A percentile compares a stretch with the other conserved stretches of the same genome.
Conservation (phyloP, 2,113 vertebrate species). For the Tetraodon nigroviridis region DNA sequence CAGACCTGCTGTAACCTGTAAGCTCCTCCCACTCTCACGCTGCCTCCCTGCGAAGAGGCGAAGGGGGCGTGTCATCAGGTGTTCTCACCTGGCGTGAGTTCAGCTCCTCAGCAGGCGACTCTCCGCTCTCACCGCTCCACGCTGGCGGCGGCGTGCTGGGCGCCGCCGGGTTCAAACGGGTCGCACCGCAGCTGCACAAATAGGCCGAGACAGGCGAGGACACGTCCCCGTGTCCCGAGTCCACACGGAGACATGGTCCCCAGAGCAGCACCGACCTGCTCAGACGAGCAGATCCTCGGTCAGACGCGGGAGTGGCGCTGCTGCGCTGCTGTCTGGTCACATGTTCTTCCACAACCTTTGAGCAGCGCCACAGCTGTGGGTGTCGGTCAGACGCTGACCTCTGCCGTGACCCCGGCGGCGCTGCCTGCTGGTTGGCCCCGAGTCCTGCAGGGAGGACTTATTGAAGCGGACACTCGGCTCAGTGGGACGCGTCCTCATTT, state of each 20-base stretch:
- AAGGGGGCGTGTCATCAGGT: constrained; percentile 6
- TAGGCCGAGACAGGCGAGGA: not conserved
- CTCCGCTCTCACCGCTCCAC: not conserved
- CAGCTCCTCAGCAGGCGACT: not conserved
- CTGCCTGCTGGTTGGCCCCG: constrained; percentile 4
- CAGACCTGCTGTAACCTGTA: constrained; percentile 50
- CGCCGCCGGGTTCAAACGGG: constrained; percentile 31
- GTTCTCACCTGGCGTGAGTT: constrained; percentile 14
- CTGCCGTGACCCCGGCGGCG: not conserved
- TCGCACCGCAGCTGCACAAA: constrained; percentile 39
- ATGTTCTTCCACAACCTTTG: too few relatives aligned
- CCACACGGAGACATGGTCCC: not conserved
- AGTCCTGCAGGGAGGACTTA: not conserved
- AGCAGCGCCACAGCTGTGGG: too few relatives aligned
- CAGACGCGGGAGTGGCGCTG: too few relatives aligned
- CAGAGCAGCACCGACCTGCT: not conserved
- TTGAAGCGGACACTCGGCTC: constrained; percentile 29
- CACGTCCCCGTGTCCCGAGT: not conserved
- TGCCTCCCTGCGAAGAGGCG: not conserved
- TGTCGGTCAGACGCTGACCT: not conserved
- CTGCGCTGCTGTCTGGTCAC: too few relatives aligned
- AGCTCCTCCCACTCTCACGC: not conserved
- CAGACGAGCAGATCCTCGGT: not conserved
- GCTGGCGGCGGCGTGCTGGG: constrained; percentile 3
- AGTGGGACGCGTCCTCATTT: constrained; percentile 34